A percentile compares a stretch with the other conserved stretches of the same genome.
phyloP scores from a whole-genome alignment of 2,888 invertebrate genomes.

The Meiosimyza platycephala region DNA sequence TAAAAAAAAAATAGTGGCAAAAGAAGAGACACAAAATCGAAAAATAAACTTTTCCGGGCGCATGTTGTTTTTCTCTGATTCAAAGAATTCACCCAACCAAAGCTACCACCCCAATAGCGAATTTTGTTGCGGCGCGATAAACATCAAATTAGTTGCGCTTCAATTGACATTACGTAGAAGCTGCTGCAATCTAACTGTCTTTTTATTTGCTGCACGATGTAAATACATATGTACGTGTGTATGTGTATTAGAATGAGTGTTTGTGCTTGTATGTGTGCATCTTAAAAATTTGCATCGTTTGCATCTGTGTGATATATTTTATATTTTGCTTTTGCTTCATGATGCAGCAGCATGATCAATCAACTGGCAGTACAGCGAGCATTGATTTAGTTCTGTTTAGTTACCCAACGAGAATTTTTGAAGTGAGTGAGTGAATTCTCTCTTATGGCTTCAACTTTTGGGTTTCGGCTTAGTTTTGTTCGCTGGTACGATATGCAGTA shows the following conservation, averaged over 20 bases:
- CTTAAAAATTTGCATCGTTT: slow-evolving; percentile 22
- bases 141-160: slow-evolving; percentile 30
- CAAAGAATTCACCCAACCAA: neutral
- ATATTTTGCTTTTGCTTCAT: slow-evolving; percentile 19
- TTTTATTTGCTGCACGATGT: too few species aligned
- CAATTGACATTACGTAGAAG: slow-evolving; percentile 24
- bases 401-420: too few species aligned
- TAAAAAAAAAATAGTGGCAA: neutral
- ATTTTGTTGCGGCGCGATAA: neutral
- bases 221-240: too few species aligned
- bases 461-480: too few species aligned
- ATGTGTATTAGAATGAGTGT: too few species aligned
- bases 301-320: slow-evolving; percentile 27
- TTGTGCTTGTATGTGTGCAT: neutral
- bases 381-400: neutral
- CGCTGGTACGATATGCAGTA: too few species aligned
- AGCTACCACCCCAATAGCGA: neutral
- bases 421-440: too few species aligned
- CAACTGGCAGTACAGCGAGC: slow-evolving; percentile 14
- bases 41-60: neutral
- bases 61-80: neutral
- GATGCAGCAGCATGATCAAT: slow-evolving; percentile 19
- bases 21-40: neutral
- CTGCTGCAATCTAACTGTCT: neutral
- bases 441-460: too few species aligned